These are phyloP conservation scores for Enteromius thamalakanensis DNA, from an alignment of 2,797 vertebrate species.

Conservation along the genomic window DNA sequence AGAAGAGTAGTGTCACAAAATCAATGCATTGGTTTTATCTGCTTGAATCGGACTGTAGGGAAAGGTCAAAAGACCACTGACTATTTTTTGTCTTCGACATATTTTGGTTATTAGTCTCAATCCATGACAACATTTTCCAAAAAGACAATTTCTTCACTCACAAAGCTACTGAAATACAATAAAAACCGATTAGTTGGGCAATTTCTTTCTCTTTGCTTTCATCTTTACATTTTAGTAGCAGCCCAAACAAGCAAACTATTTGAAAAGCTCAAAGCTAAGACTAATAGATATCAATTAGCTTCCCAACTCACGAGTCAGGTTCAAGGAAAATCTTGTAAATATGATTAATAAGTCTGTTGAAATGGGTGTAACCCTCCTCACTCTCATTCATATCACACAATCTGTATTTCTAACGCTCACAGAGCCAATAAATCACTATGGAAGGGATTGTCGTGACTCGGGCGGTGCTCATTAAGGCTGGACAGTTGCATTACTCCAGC, in stretches of 20 bases:
- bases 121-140: not conserved
- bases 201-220: not conserved
- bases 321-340: not conserved
- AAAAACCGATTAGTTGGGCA: not conserved
- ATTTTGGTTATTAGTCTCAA: not conserved
- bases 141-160: not conserved
- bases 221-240: not conserved
- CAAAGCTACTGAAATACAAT: not conserved
- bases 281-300: not conserved
- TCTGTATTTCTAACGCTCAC: slow-evolving; percentile 52
- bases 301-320: not conserved
- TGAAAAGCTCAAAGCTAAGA: not conserved
- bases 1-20: slow-evolving; percentile 42
- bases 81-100: not conserved
- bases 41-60: slow-evolving; percentile 23
- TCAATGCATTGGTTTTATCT: slow-evolving; percentile 36
- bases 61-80: not conserved
- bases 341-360: not conserved
- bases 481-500: slow-evolving; percentile 46
- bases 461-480: slow-evolving; percentile 43
- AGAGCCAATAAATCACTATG: slow-evolving; percentile 56
- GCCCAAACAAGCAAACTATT: not conserved
- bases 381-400: not conserved
- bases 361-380: not conserved
- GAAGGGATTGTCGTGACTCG: slow-evolving; percentile 22